These are phyloP conservation scores for Melikaiella ostensackeni DNA, from an alignment of 2,888 invertebrate species.

Conservation along the genomic window DNA sequence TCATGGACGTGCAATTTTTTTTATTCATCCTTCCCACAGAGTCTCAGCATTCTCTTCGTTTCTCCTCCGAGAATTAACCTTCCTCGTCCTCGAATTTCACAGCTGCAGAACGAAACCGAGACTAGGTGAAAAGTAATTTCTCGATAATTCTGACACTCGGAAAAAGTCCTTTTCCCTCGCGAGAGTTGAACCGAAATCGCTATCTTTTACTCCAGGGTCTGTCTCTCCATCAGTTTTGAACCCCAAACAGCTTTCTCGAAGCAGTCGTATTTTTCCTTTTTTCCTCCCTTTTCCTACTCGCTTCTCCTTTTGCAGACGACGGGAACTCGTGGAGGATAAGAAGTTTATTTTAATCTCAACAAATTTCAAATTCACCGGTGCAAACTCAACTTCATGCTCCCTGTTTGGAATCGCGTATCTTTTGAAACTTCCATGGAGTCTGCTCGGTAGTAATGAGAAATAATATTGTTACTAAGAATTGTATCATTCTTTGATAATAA, in stretches of 20 bases:
- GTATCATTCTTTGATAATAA: not conserved
- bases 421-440: slow-evolving; percentile 9
- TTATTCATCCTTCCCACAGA: not conserved
- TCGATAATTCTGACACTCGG: slow-evolving; percentile 57
- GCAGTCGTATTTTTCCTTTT: slow-evolving; percentile 28
- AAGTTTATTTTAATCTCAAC: slow-evolving; percentile 75
- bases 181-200: slow-evolving; percentile 45
- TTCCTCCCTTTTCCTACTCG: slow-evolving; percentile 36
- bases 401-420: slow-evolving; percentile 24
- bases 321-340: slow-evolving; percentile 63
- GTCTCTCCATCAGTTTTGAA: slow-evolving; percentile 51
- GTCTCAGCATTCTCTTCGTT: not conserved
- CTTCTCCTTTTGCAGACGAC: slow-evolving; percentile 40
- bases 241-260: slow-evolving; percentile 49
- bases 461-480: not conserved
- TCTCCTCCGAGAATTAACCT: not conserved
- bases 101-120: slow-evolving; percentile 36
- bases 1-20: slow-evolving; percentile 31
- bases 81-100: slow-evolving; percentile 6
- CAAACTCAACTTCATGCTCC: slow-evolving; percentile 43
- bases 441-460: not conserved
- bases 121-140: slow-evolving; percentile 60
- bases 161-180: slow-evolving; percentile 48
- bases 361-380: slow-evolving; percentile 68
- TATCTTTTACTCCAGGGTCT: slow-evolving; percentile 44